A percentile compares a stretch with the other conserved stretches of the same genome.
These are phyloP conservation scores for cat (Felis catus) DNA, from an alignment of 2,113 vertebrate genomes.

Conservation along the genomic window F.catus_Fca126_mat1.0 CM031415.1:87368501-87369000, in stretches of 20 bases:
- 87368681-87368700: background rate
- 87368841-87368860: background rate
- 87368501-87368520: background rate
- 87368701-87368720: background rate
- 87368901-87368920: background rate
- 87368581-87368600: background rate
- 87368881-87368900: background rate
- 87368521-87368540: background rate
- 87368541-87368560: background rate
- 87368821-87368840: background rate
- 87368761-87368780: background rate
- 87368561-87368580: background rate
- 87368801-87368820: background rate
- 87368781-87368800: background rate
- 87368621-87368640: background rate
- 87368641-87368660: background rate
- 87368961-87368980: background rate
- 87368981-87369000: background rate
- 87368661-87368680: background rate
- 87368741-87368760: background rate
- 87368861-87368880: background rate
- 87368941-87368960: background rate
- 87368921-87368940: background rate
- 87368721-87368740: background rate
- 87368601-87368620: background rate